These are phyloP conservation scores for Hylaeus volcanicus DNA, from an alignment of 1,140 invertebrate species.

Conservation along the genomic window DNA sequence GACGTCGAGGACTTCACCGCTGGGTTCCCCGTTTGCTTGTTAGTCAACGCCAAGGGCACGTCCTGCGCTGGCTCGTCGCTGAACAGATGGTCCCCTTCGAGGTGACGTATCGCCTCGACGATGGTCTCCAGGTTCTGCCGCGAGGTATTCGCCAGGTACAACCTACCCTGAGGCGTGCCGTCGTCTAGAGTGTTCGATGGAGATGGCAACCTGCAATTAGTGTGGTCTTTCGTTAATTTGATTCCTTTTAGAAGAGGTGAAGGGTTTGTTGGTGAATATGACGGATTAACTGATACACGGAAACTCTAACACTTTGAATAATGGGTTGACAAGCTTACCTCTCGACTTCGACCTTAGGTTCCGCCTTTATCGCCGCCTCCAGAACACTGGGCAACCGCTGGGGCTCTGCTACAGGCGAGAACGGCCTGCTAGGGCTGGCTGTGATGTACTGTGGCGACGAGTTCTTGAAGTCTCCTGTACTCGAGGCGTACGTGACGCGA, in stretches of 20 bases:
- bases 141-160: slow-evolving; percentile 90
- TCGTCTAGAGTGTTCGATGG: slow-evolving; percentile 82
- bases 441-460: slow-evolving; percentile 70
- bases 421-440: slow-evolving; percentile 72
- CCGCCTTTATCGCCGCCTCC: slow-evolving; percentile 92
- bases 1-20: slow-evolving; percentile 42
- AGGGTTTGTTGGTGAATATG: no score
- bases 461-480: slow-evolving; percentile 62
- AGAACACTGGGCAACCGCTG: slow-evolving; percentile 85
- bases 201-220: slow-evolving; percentile 80
- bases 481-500: slow-evolving; percentile 66
- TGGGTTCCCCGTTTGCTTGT: slow-evolving; percentile 74
- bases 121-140: slow-evolving; percentile 98
- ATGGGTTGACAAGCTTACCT: slow-evolving; percentile 70
- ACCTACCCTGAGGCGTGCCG: slow-evolving; percentile 80
- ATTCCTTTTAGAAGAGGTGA: no score
- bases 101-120: slow-evolving; percentile 97
- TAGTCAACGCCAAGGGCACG: slow-evolving; percentile 88
- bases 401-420: slow-evolving; percentile 70
- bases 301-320: not conserved
- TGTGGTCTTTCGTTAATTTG: not conserved
- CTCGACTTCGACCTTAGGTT: slow-evolving; percentile 92
- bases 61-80: slow-evolving; percentile 87
- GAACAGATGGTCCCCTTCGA: slow-evolving; percentile 96
- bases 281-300: no score